Percentiles rank a stretch among this genome's conserved stretches.
These are phyloP conservation scores for Leptopilina boulardi DNA, from an alignment of 1,140 invertebrate genomes.

Conservation along the genomic window DNA sequence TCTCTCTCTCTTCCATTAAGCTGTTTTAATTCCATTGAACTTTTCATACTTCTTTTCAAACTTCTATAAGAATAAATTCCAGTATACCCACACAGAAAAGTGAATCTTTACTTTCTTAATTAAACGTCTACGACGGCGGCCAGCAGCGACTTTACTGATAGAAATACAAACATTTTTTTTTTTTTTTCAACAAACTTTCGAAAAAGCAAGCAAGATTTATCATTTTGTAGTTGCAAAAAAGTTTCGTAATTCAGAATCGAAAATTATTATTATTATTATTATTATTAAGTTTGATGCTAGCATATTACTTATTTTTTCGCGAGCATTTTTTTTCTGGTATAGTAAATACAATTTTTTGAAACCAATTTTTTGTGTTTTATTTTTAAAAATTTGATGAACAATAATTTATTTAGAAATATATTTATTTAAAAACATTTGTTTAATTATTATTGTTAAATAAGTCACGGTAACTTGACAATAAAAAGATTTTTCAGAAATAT, in stretches of 20 bases:
- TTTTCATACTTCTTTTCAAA: slow-evolving; percentile 18
- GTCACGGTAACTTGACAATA: too few relatives aligned
- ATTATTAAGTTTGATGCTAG: too few relatives aligned
- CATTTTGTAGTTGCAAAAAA: not conserved
- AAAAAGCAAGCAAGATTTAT: not conserved
- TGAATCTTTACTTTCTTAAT: slow-evolving; percentile 33
- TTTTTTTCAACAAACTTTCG: slow-evolving; percentile 1
- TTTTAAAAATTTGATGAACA: too few relatives aligned
- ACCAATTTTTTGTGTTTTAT: too few relatives aligned
- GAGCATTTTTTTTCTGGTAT: too few relatives aligned
- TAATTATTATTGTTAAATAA: too few relatives aligned
- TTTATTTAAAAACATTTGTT: too few relatives aligned
- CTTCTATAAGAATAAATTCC: slow-evolving; percentile 11
- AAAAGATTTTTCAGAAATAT: not conserved
- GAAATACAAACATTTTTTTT: slow-evolving; percentile 20
- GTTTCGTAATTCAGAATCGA: not conserved
- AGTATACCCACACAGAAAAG: not conserved
- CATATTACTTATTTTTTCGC: too few relatives aligned
- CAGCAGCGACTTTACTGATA: not conserved
- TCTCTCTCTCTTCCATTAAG: slow-evolving; percentile 23
- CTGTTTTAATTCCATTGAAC: slow-evolving; percentile 21
- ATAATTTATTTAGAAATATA: too few relatives aligned
- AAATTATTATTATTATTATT: not conserved
- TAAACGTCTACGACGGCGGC: not conserved
- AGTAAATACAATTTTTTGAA: too few relatives aligned